Conservation (phyloP, 2,888 invertebrate species). For the Seira musarum region DNA sequence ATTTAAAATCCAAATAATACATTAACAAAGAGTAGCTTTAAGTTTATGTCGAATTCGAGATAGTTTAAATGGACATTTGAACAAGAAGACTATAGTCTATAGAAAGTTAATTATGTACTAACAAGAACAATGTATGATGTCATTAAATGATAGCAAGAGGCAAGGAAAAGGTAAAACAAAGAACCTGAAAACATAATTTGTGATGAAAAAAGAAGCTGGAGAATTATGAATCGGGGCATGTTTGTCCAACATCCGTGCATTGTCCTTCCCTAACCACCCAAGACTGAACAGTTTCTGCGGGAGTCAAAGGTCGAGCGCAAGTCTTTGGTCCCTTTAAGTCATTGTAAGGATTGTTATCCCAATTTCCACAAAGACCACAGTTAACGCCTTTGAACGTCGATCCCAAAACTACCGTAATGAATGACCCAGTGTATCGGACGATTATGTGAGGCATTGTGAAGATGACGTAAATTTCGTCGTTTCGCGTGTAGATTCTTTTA, state of each 20-base stretch:
- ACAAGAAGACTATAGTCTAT: no score
- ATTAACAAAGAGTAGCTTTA: no score
- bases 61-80: no score
- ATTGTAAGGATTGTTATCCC: conserved; percentile 64
- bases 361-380: conserved; percentile 68
- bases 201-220: not conserved
- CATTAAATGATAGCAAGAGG: not conserved
- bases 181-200: not conserved
- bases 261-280: conserved; percentile 60
- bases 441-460: conserved; percentile 40
- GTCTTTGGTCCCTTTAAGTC: conserved; percentile 62
- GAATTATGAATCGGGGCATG: conserved; percentile 34
- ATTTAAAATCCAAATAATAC: no score
- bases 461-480: conserved; percentile 59
- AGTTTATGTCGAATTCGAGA: no score
- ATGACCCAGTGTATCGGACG: conserved; percentile 65
- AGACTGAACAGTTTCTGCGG: conserved; percentile 51
- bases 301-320: conserved; percentile 48
- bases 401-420: conserved; percentile 58
- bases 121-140: no score
- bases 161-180: not conserved
- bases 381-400: conserved; percentile 62
- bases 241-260: conserved; percentile 49
- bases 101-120: no score
- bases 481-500: conserved; percentile 60